Base-by-base conservation (phyloP, 2,888 invertebrate genomes). In the Lottia gigantea region DNA sequence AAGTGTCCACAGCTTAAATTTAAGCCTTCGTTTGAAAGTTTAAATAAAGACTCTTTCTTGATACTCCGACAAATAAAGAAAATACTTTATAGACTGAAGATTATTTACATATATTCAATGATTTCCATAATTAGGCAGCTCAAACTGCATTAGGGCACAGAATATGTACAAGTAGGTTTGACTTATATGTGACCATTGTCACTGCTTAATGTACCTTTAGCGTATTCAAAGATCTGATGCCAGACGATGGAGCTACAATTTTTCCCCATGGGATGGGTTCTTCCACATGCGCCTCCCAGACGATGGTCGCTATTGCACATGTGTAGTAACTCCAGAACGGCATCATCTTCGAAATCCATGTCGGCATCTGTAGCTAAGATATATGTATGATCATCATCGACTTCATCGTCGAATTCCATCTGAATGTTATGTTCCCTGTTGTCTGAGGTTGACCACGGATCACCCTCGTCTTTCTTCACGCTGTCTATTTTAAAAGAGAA, bases 211-310 rank as follows among this genome's bases (percentile, higher is more conserved):
- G 7, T 65, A 82, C 82, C 81, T 76, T 80, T 81, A 1, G 82
- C 82, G 64, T 81, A 82, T 68, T 82, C 82, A 71, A 82, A 82
- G 68, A 78, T 78, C 70, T 82, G 82, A 67, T 79, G 79, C 80
- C 80, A 81, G n/a, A 81, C 81, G 25, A 82, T 76, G 16, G 78
- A 77, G 8, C 78, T 76, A 49, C 71, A 70, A 40, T 76, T 77
- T 62, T 79, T 74, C 4, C 82, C 81, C 12, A 80, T 73, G 0
- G 82, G 82, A 62, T 81, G 81, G 0, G 82, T 82, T 14, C 81
- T 64, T n/a, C 82, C 82, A 66, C 82, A 82, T 6, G 79, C 81
- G 0, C 79, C 82, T 0, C 82, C 82, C 4, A 82, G 70, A 12
- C 79, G 68, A 15, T 72, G 66, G 67, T 82, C 82, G 16, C 69